These are phyloP conservation scores for Brachystomella parvula DNA, from an alignment of 1,140 invertebrate genomes.

Conservation along the genomic window DNA sequence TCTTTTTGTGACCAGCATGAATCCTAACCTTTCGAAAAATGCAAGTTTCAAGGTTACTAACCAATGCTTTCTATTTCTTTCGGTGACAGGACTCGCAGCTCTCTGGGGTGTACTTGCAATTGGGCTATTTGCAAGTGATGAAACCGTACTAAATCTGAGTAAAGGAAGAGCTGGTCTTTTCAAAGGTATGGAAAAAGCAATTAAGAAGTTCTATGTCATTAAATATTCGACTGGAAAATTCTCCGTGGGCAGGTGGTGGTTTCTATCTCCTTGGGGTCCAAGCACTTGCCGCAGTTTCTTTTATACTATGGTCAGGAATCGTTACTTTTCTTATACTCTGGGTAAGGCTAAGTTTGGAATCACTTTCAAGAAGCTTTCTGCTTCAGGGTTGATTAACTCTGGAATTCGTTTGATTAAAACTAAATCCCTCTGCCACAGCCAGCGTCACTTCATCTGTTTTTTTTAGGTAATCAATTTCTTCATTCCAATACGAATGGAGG, in stretches of 20 bases:
- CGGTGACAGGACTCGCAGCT: conserved; percentile 37
- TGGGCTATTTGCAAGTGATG: conserved; percentile 47
- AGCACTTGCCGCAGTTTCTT: conserved; percentile 58
- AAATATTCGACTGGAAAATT: conserved; percentile 21
- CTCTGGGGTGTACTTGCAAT: conserved; percentile 50
- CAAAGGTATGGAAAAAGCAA: conserved; percentile 37
- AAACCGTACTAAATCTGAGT: conserved; percentile 43
- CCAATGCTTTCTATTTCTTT: neutral
- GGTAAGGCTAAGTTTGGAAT: conserved; percentile 44
- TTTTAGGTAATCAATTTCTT: neutral
- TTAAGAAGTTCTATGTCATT: neutral
- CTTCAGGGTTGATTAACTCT: too few relatives aligned
- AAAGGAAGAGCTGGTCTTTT: conserved; percentile 43
- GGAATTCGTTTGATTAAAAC: too few relatives aligned
- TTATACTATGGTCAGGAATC: conserved; percentile 61
- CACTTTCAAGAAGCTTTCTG: too few relatives aligned
- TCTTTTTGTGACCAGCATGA: too few relatives aligned
- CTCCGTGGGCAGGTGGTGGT: conserved; percentile 59
- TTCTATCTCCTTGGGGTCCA: conserved; percentile 80
- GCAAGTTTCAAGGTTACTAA: too few relatives aligned
- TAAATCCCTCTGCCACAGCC: neutral
- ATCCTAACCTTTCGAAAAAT: too few relatives aligned
- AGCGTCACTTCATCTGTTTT: too few relatives aligned
- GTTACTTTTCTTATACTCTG: conserved; percentile 63
- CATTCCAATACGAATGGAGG: conserved; percentile 70